Percentiles rank a stretch among this genome's conserved stretches.
Conservation (phyloP, 2,113 vertebrate genomes). For the Ammodytes marinus region DNA sequence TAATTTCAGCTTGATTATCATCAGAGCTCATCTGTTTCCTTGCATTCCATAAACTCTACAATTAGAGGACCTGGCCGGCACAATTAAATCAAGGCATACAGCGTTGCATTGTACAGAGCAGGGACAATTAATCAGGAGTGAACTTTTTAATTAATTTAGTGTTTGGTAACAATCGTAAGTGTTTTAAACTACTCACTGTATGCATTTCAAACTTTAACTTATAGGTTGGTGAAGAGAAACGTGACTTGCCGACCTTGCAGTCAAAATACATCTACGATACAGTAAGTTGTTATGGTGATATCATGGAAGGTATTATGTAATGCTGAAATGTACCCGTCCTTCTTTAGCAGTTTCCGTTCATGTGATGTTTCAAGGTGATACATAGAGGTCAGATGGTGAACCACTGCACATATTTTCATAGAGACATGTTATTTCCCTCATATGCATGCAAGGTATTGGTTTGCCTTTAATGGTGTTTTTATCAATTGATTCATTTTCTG, state of each 20-base stretch:
- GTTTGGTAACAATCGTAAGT: not conserved
- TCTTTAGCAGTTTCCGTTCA: not conserved
- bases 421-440: not conserved
- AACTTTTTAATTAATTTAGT: not conserved
- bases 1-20: constrained; percentile 75
- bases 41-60: constrained; percentile 43
- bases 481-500: constrained; percentile 6
- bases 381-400: not conserved
- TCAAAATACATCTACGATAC: not conserved
- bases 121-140: constrained; percentile 35
- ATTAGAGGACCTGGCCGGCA: constrained; percentile 59
- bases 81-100: constrained; percentile 42
- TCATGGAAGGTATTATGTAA: too few relatives aligned
- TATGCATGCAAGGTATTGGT: constrained; percentile 17
- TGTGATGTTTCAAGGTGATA: not conserved
- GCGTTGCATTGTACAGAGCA: constrained; percentile 10
- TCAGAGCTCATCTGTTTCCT: constrained; percentile 70
- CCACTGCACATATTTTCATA: constrained; percentile 22
- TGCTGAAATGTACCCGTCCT: not conserved
- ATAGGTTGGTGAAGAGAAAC: not conserved
- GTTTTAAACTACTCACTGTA: not conserved
- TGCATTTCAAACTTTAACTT: not conserved
- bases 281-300: too few relatives aligned
- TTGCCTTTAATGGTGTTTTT: constrained; percentile 30
- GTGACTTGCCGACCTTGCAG: not conserved